phyloP scores from a whole-genome alignment of 2,113 vertebrate species.

The Prionailurus viverrinus region DNA sequence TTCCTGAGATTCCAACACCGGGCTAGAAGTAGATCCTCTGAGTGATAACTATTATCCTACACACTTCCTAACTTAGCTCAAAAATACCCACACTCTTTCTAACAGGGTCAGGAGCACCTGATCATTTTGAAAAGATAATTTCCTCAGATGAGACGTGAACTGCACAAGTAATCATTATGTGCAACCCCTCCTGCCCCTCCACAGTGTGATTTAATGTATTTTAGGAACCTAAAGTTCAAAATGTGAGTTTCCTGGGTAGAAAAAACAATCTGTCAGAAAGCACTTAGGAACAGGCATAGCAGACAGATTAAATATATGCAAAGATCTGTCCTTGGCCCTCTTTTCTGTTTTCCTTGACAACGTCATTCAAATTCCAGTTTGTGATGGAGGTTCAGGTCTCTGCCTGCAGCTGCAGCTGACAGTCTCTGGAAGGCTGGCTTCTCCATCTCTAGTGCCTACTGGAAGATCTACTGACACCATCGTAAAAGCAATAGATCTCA shows the following conservation, averaged over 20 bases:
- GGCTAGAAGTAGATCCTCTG: slow-evolving; percentile 31
- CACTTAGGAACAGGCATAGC: slow-evolving; percentile 50
- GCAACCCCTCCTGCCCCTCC: slow-evolving; percentile 35
- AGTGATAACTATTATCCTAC: slow-evolving; percentile 73
- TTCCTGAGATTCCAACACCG: slow-evolving; percentile 51
- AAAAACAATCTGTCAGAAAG: slow-evolving; percentile 73
- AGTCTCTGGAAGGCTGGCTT: background rate
- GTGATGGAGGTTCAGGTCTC: background rate
- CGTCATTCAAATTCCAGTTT: background rate
- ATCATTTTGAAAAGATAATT: slow-evolving; percentile 77
- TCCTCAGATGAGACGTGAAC: slow-evolving; percentile 57
- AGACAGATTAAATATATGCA: background rate
- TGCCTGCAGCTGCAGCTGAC: background rate
- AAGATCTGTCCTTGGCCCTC: slow-evolving; percentile 50
- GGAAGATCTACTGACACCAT: background rate
- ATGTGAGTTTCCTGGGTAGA: slow-evolving; percentile 69
- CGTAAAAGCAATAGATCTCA: background rate
- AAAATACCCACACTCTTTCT: slow-evolving; percentile 59
- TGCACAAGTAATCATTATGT: slow-evolving; percentile 59
- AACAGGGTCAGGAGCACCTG: slow-evolving; percentile 73
- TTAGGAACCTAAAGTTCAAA: slow-evolving; percentile 77
- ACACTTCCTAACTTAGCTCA: slow-evolving; percentile 68
- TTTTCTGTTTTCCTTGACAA: slow-evolving; percentile 23
- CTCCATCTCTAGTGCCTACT: background rate
- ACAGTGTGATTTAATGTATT: slow-evolving; percentile 71